phyloP scores from a whole-genome alignment of 37 sponge, comb jelly and placozoan genomes.

The Eunapius fragilis region DNA sequence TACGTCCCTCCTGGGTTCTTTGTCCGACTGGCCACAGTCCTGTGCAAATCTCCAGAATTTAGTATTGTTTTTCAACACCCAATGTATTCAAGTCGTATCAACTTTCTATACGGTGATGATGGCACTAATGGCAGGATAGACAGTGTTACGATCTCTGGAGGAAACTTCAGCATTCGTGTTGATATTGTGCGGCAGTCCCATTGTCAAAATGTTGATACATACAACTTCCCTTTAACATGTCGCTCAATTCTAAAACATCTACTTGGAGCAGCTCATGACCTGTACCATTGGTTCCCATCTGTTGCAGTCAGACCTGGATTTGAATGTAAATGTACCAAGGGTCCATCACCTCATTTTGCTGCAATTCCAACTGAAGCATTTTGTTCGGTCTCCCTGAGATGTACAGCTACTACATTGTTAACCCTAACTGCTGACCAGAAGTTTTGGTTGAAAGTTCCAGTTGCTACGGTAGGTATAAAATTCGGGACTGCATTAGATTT shows the following conservation, averaged over 20 bases:
- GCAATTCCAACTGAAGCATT: neutral
- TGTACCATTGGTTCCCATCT: constrained; percentile 18
- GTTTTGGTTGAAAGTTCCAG: constrained; percentile 4
- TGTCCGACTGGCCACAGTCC: constrained; percentile 31
- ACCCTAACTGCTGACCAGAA: neutral
- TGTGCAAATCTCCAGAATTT: neutral
- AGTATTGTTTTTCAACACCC: constrained; percentile 8
- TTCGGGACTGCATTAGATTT: too few relatives aligned
- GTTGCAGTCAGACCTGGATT: constrained; percentile 4
- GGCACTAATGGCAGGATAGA: constrained; percentile 7
- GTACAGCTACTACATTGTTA: neutral
- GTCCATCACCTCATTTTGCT: neutral
- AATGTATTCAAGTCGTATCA: constrained; percentile 31
- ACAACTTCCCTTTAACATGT: too few relatives aligned
- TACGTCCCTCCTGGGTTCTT: constrained; percentile 67
- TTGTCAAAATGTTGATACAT: neutral
- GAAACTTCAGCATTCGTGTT: constrained; percentile 8
- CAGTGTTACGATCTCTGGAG: constrained; percentile 11
- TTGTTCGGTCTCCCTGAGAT: neutral
- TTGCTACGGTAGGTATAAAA: too few relatives aligned
- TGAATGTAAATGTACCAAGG: neutral
- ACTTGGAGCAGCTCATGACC: too few relatives aligned
- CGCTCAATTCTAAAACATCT: too few relatives aligned
- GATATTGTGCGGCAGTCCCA: neutral
- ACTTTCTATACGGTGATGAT: constrained; percentile 11